Conservation (phyloP, 2,113 vertebrate genomes). For the Paratilapia polleni region DNA sequence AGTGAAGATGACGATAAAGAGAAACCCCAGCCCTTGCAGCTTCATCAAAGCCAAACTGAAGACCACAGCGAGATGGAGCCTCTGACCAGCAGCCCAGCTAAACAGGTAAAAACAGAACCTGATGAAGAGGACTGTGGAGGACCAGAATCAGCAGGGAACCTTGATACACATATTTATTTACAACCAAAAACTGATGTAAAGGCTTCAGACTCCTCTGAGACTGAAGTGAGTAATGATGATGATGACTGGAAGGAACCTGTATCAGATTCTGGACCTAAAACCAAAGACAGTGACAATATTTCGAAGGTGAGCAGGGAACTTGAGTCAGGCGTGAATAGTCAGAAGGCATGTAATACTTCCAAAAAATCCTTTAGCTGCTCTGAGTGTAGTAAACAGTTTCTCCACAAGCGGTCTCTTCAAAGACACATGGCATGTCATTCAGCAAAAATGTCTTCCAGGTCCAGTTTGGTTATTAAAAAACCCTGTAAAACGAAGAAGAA, state of each 20-base stretch:
- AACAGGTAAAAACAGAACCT: slow-evolving; percentile 1
- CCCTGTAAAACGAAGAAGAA: neutral
- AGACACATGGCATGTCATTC: neutral
- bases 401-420: neutral
- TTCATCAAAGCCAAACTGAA: slow-evolving; percentile 11
- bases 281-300: neutral
- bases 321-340: neutral
- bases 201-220: slow-evolving; percentile 6
- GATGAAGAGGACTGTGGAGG: neutral
- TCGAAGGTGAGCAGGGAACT: neutral
- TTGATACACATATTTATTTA: neutral
- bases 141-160: neutral
- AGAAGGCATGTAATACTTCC: neutral
- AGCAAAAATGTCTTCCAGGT: fast-evolving
- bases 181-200: neutral
- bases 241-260: slow-evolving; percentile 3
- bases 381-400: neutral
- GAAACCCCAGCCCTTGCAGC: slow-evolving; percentile 4
- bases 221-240: slow-evolving; percentile 10
- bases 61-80: neutral
- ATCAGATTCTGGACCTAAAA: slow-evolving; percentile 7
- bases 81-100: neutral
- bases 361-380: neutral
- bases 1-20: slow-evolving; percentile 20
- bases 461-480: neutral